These are phyloP conservation scores for Zosterops pallidus DNA, from an alignment of 2,113 vertebrate genomes.

Conservation along the genomic window DNA sequence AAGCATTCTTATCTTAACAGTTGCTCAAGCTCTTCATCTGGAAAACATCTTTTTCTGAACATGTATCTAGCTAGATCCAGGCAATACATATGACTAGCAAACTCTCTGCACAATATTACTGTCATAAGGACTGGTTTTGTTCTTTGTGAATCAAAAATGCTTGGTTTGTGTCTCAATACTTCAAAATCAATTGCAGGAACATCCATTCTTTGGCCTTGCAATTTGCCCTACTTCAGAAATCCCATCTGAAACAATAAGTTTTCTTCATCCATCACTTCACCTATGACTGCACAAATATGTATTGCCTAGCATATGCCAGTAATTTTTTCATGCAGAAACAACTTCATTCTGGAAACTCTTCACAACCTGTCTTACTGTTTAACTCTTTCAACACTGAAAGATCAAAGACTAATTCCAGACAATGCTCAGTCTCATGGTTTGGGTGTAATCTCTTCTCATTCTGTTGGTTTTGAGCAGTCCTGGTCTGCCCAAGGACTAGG, in stretches of 20 bases:
- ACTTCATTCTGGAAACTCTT: not conserved
- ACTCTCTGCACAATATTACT: not conserved
- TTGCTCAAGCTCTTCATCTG: slow-evolving; percentile 24
- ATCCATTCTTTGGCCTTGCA: not conserved
- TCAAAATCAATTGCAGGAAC: not conserved
- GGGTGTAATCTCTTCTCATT: not conserved
- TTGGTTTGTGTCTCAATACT: not conserved
- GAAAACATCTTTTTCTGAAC: slow-evolving; percentile 2
- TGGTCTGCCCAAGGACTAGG: not conserved
- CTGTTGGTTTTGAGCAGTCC: not conserved
- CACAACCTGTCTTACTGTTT: not conserved
- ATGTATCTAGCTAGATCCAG: not conserved
- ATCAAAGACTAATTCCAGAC: not conserved
- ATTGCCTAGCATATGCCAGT: not conserved
- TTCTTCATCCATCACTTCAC: not conserved
- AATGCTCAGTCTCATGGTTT: not conserved
- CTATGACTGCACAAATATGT: not conserved
- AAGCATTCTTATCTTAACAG: slow-evolving; percentile 23
- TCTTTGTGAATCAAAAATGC: not conserved
- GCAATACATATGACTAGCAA: not conserved
- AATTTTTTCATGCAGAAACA: not conserved
- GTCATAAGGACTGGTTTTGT: not conserved
- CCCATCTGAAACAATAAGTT: not conserved
- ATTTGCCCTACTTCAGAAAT: slow-evolving; percentile 21
- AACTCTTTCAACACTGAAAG: not conserved